Evolutionary conservation across 2,888 invertebrate species (phyloP).

Genomic region (Anoncus sp.): DNA sequence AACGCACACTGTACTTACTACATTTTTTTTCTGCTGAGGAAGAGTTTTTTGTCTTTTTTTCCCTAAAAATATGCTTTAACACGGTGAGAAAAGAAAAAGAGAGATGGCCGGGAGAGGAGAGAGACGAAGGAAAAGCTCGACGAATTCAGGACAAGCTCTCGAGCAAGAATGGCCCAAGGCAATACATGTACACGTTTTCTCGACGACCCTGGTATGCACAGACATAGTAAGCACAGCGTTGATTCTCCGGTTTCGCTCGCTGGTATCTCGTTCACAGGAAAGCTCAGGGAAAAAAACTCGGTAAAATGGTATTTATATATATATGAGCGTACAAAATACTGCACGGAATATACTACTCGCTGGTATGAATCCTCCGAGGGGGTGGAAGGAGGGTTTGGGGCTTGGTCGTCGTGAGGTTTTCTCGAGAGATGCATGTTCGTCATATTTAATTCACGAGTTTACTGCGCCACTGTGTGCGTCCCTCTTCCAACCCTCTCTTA

Average conservation of each 20-base stretch:
- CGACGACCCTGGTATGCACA: too few relatives aligned
- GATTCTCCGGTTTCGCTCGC: slow-evolving; percentile 42
- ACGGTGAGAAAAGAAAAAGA: background rate
- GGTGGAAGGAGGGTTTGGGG: too few relatives aligned
- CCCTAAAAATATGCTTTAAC: background rate
- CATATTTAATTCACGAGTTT: slow-evolving; percentile 76
- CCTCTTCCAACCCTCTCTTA: background rate
- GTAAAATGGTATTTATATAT: slow-evolving; percentile 56
- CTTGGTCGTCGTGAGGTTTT: slow-evolving; percentile 43
- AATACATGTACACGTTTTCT: slow-evolving; percentile 42
- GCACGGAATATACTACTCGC: slow-evolving; percentile 25
- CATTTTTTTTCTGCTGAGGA: slow-evolving; percentile 1
- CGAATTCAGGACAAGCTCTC: slow-evolving; percentile 51
- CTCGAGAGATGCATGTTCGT: slow-evolving; percentile 60
- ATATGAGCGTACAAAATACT: slow-evolving; percentile 35
- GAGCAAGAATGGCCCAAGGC: slow-evolving; percentile 49
- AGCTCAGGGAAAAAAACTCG: slow-evolving; percentile 50
- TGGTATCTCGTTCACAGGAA: slow-evolving; percentile 45
- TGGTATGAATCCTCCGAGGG: slow-evolving; percentile 37
- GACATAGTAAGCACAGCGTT: slow-evolving; percentile 25
- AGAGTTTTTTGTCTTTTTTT: slow-evolving; percentile 9
- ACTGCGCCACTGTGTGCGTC: slow-evolving; percentile 46
- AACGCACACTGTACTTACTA: background rate
- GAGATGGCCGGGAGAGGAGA: background rate
- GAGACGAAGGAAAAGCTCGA: slow-evolving; percentile 24